A percentile compares a stretch with the other conserved stretches of the same genome.
Evolutionary conservation across 2,888 invertebrate species (phyloP).

Genomic region (Nemoura dubitans): DNA sequence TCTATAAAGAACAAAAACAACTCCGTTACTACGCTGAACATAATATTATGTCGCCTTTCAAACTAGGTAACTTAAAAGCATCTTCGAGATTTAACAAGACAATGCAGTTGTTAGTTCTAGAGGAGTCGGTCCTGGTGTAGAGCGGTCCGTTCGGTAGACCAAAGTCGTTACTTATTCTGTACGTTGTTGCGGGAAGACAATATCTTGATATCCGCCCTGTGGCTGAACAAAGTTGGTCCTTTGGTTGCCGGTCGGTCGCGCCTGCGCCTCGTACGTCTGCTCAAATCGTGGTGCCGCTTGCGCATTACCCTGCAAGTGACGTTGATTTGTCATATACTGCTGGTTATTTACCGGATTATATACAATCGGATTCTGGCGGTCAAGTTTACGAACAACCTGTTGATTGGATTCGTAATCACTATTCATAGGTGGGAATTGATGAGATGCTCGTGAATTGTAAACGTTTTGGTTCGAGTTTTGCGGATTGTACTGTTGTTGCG

Average conservation of each 20-base stretch:
- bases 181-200: conserved; percentile 16
- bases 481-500: not conserved
- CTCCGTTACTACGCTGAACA: not conserved
- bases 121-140: not conserved
- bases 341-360: conserved; percentile 9
- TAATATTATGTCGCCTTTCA: not conserved
- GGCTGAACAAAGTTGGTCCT: conserved; percentile 18
- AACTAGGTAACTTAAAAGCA: not conserved
- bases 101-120: not conserved
- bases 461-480: not conserved
- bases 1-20: no score
- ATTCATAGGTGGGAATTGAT: not conserved
- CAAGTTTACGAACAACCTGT: not conserved
- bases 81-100: not conserved
- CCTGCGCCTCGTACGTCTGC: not conserved
- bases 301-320: conserved; percentile 18
- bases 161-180: not conserved
- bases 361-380: not conserved
- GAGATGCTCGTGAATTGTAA: not conserved
- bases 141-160: not conserved
- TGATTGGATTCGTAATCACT: not conserved
- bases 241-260: not conserved
- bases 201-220: not conserved
- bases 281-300: not conserved
- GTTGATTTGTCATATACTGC: conserved; percentile 19